A percentile compares a stretch with the other conserved stretches of the same genome.
Evolutionary conservation across 2,888 invertebrate genomes (phyloP).

Genomic region (Patella ulyssiponensis): DNA sequence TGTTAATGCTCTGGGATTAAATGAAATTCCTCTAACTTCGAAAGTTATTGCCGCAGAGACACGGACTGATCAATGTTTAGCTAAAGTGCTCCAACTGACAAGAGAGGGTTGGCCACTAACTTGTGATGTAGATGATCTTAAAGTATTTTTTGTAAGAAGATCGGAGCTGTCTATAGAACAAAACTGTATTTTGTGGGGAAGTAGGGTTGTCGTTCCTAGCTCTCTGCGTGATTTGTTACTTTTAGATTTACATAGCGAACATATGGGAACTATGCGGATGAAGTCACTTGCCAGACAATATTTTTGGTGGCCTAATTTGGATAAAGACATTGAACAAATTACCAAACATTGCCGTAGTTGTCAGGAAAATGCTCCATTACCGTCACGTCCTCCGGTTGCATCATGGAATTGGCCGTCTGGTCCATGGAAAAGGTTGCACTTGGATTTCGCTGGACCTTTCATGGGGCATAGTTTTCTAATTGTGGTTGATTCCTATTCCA

Average conservation of each 20-base stretch:
- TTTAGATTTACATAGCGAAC: conserved; percentile 36
- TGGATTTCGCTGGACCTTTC: conserved; percentile 50
- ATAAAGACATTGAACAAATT: conserved; percentile 32
- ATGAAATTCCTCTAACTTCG: conserved; percentile 5
- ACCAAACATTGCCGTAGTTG: conserved; percentile 36
- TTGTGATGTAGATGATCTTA: background rate
- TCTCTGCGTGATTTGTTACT: conserved; percentile 22
- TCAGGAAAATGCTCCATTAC: conserved; percentile 30
- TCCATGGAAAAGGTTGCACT: conserved; percentile 50
- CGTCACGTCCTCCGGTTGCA: conserved; percentile 42
- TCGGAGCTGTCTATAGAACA: conserved; percentile 21
- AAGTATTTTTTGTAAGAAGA: background rate
- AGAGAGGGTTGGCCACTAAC: conserved; percentile 4
- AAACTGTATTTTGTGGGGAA: conserved; percentile 36
- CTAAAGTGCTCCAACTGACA: background rate
- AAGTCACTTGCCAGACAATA: conserved; percentile 39
- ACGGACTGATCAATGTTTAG: background rate
- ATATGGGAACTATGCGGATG: conserved; percentile 45
- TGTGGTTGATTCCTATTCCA: conserved; percentile 45
- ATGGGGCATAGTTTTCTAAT: conserved; percentile 42
- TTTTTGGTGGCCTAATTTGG: conserved; percentile 47
- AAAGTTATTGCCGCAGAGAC: conserved; percentile 14
- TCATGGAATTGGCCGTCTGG: conserved; percentile 49
- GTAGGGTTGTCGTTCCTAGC: conserved; percentile 32
- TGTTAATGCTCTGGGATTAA: background rate